Evolutionary conservation across 2,888 invertebrate genomes (phyloP).

Genomic region (Dynastes grantii): DNA sequence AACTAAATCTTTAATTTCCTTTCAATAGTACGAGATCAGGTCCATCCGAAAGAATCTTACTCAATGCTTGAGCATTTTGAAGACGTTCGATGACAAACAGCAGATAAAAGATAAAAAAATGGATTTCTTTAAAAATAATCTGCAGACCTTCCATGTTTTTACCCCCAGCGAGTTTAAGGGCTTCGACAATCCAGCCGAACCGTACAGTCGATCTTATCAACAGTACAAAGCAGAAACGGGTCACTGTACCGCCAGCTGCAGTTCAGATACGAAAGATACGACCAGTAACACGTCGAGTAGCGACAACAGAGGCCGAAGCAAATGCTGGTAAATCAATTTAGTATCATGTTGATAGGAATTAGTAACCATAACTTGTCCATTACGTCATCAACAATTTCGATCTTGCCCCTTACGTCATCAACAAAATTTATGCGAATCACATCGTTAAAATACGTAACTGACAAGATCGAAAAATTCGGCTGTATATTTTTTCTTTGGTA

Average conservation of each 20-base stretch:
- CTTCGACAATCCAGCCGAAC: conserved; percentile 26
- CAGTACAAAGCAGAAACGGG: conserved; percentile 20
- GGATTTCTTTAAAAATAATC: neutral
- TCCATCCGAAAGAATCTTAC: conserved; percentile 24
- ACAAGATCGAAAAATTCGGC: no score
- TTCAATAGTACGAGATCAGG: conserved; percentile 22
- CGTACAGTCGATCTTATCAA: conserved; percentile 20
- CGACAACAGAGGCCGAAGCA: neutral
- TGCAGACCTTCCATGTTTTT: neutral
- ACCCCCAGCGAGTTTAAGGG: conserved; percentile 20
- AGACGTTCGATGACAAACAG: conserved; percentile 11
- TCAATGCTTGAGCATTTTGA: conserved; percentile 19
- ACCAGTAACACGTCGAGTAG: neutral
- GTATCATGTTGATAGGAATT: neutral
- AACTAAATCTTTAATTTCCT: neutral
- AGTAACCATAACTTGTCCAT: no score
- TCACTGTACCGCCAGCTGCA: neutral
- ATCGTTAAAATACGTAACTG: no score
- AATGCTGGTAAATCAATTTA: conserved; percentile 21
- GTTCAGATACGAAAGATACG: conserved; percentile 3
- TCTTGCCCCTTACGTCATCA: no score
- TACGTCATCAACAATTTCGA: no score
- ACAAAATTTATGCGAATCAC: no score
- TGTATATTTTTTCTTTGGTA: no score
- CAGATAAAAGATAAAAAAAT: neutral